Conservation (phyloP, 2,888 invertebrate species). For the Amiota communis region DNA sequence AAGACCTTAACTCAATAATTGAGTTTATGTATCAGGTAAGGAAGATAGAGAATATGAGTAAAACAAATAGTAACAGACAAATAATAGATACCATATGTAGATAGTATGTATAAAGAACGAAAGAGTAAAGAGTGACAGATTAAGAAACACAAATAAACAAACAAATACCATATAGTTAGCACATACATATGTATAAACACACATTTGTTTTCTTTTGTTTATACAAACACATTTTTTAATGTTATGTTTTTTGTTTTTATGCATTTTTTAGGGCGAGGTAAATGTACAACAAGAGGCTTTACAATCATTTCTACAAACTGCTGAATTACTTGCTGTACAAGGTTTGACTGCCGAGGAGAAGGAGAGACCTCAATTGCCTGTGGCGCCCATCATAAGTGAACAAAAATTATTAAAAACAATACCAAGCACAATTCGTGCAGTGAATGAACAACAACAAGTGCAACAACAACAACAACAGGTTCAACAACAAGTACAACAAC, state of each 20-base stretch:
- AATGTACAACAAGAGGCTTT: conserved; percentile 86
- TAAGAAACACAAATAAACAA: not conserved
- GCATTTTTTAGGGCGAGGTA: conserved; percentile 79
- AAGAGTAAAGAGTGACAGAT: not conserved
- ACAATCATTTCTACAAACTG: conserved; percentile 84
- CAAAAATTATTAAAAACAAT: conserved; percentile 72
- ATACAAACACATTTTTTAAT: not conserved
- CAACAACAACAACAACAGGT: conserved; percentile 46
- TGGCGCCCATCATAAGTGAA: conserved; percentile 64
- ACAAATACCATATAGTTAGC: too few relatives aligned
- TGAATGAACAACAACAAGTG: conserved; percentile 59
- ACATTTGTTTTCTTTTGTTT: not conserved
- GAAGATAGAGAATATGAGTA: too few relatives aligned
- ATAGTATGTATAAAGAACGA: not conserved
- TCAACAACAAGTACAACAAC: conserved; percentile 56
- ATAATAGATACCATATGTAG: too few relatives aligned
- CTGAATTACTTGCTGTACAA: conserved; percentile 84
- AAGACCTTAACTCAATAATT: conserved; percentile 84
- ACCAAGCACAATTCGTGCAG: conserved; percentile 71
- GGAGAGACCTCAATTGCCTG: conserved; percentile 69
- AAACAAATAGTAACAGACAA: not conserved
- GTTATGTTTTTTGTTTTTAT: not conserved
- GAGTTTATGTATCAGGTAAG: conserved; percentile 83
- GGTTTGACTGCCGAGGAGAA: conserved; percentile 78
- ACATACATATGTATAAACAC: not conserved